Base-by-base conservation (phyloP, 2,797 vertebrate genomes). In the Hafferia zeledoni region DNA sequence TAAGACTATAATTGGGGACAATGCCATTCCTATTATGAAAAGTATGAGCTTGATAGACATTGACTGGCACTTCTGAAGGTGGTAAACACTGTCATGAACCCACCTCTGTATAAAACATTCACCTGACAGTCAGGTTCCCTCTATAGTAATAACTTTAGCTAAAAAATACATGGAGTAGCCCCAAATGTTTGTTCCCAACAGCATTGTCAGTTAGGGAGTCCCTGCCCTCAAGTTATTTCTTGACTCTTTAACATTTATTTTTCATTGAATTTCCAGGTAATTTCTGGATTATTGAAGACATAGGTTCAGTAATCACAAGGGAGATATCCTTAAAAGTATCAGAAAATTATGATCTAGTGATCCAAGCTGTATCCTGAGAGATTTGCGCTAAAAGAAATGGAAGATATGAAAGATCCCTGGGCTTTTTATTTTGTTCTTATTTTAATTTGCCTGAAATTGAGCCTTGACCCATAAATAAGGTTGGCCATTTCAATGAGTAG, bases 31-130 rank as follows among this genome's bases (percentile, higher is more conserved):
- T 78, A 55, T 87, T 90, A 63, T 15, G 50, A 84, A 75, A 89
- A 59, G 5, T 10, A 31, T 60, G 59, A 43, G 11, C 76, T 63
- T 53, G 9, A 87, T 31, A 91, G 74, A 91, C 39, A 70, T 5
- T 84, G 77, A 79, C 67, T 82, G 85, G 49, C 83, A 74, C 46
- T 83, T 89, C 59, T 94, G 85, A 84, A 90, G 59, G 80, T 72
- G 77, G 44, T 43, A 89, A 91, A 85, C 79, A 72, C 35, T 83
- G 37, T 15, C 72, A 93, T 57, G 28, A 92, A 72, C 47, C 57
- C 35, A 84, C 27, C 49, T 71, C 50, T 61, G 50, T 61, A 43
- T 5, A 49, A 88, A 95, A 72, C 5, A 8, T 61, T 84, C 60
- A 77, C 35, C 27, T 68, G 69, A 30, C 61, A 83, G 31, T 81